phyloP scores from a whole-genome alignment of 2,113 vertebrate species.

The Asarcornis scutulata region DNA sequence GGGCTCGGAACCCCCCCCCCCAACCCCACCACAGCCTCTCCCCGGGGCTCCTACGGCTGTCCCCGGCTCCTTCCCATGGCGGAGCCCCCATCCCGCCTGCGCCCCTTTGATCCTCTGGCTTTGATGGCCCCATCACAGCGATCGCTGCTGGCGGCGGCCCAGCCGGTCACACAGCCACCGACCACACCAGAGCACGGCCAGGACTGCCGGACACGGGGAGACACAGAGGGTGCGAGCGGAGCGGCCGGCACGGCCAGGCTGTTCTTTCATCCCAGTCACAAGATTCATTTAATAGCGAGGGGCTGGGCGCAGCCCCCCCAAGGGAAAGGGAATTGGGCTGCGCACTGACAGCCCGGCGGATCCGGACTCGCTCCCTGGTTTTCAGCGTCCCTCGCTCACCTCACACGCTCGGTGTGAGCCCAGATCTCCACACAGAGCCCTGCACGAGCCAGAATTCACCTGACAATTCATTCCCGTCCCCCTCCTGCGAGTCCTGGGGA shows the following conservation, averaged over 20 bases:
- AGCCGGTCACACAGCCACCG: not conserved
- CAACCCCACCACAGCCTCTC: not conserved
- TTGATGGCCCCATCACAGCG: too few species aligned
- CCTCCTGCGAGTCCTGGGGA: rapidly evolving
- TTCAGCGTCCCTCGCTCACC: not conserved
- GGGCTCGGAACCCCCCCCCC: not conserved
- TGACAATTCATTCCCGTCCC: too few species aligned
- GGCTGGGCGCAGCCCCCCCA: not conserved
- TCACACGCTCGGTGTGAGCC: not conserved
- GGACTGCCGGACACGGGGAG: rapidly evolving
- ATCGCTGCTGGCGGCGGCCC: not conserved
- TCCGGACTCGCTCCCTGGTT: rapidly evolving
- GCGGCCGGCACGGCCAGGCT: rapidly evolving
- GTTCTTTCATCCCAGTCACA: not conserved
- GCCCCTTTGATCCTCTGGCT: too few species aligned
- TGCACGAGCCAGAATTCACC: not conserved
- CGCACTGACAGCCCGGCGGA: rapidly evolving
- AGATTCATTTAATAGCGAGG: rapidly evolving
- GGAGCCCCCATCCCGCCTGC: rapidly evolving
- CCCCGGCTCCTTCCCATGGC: rapidly evolving
- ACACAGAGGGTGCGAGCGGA: rapidly evolving
- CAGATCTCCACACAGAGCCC: not conserved
- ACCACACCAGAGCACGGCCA: rapidly evolving
- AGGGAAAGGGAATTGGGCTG: rapidly evolving
- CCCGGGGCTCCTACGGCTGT: not conserved